These are phyloP conservation scores for Alosa sapidissima DNA, from an alignment of 2,797 vertebrate genomes.

Conservation along the genomic window DNA sequence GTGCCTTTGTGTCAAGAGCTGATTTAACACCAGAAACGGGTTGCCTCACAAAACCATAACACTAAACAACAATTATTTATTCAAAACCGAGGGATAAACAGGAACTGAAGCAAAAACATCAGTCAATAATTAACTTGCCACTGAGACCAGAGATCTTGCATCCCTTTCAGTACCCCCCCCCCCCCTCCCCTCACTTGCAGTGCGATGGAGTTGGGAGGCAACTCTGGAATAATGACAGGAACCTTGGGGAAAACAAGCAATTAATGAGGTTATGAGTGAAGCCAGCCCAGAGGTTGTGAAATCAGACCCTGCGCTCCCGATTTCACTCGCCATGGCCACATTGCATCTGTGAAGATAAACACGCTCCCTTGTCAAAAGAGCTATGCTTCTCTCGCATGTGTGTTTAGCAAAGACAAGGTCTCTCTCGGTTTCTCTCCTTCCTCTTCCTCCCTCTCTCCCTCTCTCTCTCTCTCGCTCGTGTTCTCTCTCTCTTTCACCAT, in stretches of 20 bases:
- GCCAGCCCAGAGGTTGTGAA: conserved; percentile 29
- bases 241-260: conserved; percentile 27
- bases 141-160: conserved; percentile 22
- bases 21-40: conserved; percentile 19
- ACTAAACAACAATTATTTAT: conserved; percentile 26
- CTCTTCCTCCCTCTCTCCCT: neutral
- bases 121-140: conserved; percentile 27
- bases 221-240: conserved; percentile 7
- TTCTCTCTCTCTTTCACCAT: neutral
- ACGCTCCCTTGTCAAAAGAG: neutral
- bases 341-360: conserved; percentile 29
- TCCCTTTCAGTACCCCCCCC: neutral
- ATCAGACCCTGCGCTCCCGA: conserved; percentile 25
- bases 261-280: conserved; percentile 35
- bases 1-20: conserved; percentile 24
- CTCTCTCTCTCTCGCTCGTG: too few species aligned
- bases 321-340: conserved; percentile 23
- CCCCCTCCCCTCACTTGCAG: neutral
- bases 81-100: conserved; percentile 23
- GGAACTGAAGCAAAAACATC: conserved; percentile 17
- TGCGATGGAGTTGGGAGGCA: neutral
- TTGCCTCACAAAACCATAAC: conserved; percentile 23
- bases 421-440: conserved; percentile 6
- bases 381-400: neutral
- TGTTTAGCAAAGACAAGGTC: conserved; percentile 17